These are phyloP conservation scores for Dasypolia templi DNA, from an alignment of 2,888 invertebrate species.

Conservation along the genomic window DNA sequence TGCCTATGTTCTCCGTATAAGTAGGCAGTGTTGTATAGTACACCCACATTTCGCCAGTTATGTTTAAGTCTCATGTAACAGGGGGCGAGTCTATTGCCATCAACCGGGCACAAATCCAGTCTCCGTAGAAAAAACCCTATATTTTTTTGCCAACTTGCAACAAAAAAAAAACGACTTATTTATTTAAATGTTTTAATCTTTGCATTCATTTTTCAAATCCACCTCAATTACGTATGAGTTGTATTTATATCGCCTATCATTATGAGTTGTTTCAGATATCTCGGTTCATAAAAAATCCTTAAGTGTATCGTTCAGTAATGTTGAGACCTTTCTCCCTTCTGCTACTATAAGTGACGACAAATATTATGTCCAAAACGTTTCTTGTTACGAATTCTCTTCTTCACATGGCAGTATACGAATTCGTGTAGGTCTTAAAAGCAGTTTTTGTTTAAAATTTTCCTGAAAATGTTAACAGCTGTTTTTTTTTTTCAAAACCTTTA, in stretches of 20 bases:
- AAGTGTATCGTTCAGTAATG: background rate
- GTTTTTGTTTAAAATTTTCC: too few species aligned
- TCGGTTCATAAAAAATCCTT: background rate
- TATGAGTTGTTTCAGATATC: too few species aligned
- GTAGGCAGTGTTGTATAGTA: background rate
- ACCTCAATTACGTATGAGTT: background rate
- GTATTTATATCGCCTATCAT: too few species aligned
- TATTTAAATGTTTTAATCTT: background rate
- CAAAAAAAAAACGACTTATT: too few species aligned
- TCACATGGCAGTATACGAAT: too few species aligned
- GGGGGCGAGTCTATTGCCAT: background rate
- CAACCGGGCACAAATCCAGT: background rate
- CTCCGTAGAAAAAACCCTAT: background rate
- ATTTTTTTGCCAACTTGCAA: too few species aligned
- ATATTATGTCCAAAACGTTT: background rate
- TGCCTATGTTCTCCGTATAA: too few species aligned
- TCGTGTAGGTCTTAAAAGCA: too few species aligned
- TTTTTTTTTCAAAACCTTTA: too few species aligned
- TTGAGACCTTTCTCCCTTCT: background rate
- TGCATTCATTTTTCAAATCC: background rate
- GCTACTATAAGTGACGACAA: background rate
- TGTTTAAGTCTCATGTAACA: background rate
- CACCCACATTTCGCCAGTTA: background rate
- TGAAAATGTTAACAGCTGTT: too few species aligned
- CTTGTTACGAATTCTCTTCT: too few species aligned